Evolutionary conservation across 1,140 invertebrate genomes (phyloP).

Genomic region (Araneus ventricosus): DNA sequence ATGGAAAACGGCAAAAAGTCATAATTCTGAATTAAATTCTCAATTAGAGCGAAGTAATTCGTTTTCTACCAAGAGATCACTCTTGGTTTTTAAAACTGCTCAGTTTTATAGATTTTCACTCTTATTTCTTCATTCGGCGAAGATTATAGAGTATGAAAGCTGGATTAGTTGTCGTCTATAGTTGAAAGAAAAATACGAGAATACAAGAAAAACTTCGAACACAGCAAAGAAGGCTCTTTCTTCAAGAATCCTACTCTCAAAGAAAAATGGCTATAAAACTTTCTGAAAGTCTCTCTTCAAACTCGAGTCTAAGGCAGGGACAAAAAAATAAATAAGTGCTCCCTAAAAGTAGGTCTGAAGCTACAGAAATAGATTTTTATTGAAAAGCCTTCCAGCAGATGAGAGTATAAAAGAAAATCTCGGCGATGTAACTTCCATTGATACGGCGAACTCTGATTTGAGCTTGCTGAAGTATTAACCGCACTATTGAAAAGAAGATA

Average conservation of each 20-base stretch:
- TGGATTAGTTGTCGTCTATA: neutral
- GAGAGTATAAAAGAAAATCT: neutral
- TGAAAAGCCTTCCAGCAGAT: neutral
- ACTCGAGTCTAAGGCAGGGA: neutral
- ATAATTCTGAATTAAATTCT: too few species aligned
- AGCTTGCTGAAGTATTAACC: neutral
- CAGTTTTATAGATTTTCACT: too few species aligned
- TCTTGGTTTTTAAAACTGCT: too few species aligned
- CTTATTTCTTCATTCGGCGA: neutral
- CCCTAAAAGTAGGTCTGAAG: conserved; percentile 4
- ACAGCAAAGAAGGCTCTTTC: too few species aligned
- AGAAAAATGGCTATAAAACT: too few species aligned
- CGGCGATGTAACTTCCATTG: neutral
- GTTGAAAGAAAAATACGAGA: neutral
- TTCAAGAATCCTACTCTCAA: too few species aligned
- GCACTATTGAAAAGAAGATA: neutral
- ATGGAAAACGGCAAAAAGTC: too few species aligned
- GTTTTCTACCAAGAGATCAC: too few species aligned
- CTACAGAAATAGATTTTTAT: conserved; percentile 31
- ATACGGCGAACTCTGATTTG: neutral
- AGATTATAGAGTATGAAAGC: neutral
- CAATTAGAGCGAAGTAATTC: too few species aligned
- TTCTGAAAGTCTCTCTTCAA: conserved; percentile 29
- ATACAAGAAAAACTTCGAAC: conserved; percentile 4
- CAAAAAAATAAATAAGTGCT: conserved; percentile 1